These are phyloP conservation scores for Heliconius ismenius DNA, from an alignment of 2,888 invertebrate species.

Conservation along the genomic window DNA sequence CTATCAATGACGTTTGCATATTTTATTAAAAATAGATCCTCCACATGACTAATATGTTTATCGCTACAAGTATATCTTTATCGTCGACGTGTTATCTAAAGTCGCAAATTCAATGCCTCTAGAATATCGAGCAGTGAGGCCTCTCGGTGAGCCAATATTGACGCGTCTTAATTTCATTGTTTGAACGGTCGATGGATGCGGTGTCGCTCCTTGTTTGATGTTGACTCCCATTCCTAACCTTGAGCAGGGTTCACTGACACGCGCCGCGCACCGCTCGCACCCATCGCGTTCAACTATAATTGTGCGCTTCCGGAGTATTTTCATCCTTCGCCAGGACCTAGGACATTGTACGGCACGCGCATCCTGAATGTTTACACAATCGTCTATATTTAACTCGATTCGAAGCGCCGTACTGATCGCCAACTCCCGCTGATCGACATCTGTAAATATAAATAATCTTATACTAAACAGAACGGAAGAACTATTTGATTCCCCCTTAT, in stretches of 20 bases:
- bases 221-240: slow-evolving; percentile 65
- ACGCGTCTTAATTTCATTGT: slow-evolving; percentile 66
- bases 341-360: slow-evolving; percentile 61
- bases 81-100: slow-evolving; percentile 50
- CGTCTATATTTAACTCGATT: slow-evolving; percentile 40
- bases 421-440: slow-evolving; percentile 48
- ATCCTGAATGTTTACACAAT: slow-evolving; percentile 51
- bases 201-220: slow-evolving; percentile 44
- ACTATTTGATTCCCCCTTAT: slow-evolving; percentile 19
- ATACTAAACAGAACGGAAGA: neutral
- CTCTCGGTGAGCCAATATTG: slow-evolving; percentile 58
- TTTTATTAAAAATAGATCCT: slow-evolving; percentile 23
- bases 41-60: slow-evolving; percentile 19
- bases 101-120: slow-evolving; percentile 52
- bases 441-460: slow-evolving; percentile 40
- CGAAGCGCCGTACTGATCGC: slow-evolving; percentile 34
- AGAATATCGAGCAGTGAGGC: slow-evolving; percentile 43
- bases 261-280: slow-evolving; percentile 52
- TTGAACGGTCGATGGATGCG: slow-evolving; percentile 71
- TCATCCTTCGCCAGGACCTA: slow-evolving; percentile 63
- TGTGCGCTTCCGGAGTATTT: slow-evolving; percentile 72
- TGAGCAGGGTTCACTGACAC: slow-evolving; percentile 71
- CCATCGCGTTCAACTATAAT: slow-evolving; percentile 62
- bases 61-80: slow-evolving; percentile 45
- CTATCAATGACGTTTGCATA: neutral